Percentiles rank a stretch among this genome's conserved stretches.
phyloP scores from a whole-genome alignment of 92 coral and sea anemone genomes.

The Blastomussa wellsi region DNA sequence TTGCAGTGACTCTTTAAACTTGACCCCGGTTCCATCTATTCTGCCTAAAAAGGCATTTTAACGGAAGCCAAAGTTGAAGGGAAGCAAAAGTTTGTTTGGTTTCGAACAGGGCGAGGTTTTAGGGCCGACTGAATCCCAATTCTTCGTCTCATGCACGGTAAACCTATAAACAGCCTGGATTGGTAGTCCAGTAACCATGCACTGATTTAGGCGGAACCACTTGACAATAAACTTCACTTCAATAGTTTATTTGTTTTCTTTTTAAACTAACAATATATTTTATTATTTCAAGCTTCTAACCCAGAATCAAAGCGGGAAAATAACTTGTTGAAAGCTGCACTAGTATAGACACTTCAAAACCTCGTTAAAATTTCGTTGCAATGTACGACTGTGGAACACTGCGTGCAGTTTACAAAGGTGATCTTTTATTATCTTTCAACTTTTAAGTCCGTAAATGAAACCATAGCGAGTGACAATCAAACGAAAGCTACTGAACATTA shows the following conservation, averaged over 20 bases:
- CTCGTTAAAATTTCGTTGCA: neutral
- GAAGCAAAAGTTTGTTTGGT: no score
- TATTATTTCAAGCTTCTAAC: neutral
- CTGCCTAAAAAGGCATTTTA: no score
- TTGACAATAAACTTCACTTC: neutral
- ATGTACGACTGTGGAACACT: neutral
- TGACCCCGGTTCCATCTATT: no score
- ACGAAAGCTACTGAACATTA: neutral
- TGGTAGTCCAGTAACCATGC: no score
- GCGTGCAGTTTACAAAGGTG: neutral
- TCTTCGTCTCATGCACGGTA: no score
- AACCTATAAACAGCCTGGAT: no score
- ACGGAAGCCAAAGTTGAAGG: no score
- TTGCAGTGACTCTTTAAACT: no score
- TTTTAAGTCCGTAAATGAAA: no score
- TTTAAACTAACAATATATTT: constrained; percentile 10
- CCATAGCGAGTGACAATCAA: neutral
- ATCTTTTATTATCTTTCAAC: neutral
- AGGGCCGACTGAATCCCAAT: no score
- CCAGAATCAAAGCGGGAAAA: neutral
- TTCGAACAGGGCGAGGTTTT: no score
- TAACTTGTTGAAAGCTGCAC: neutral
- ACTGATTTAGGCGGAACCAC: neutral
- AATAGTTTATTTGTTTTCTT: constrained; percentile 11
- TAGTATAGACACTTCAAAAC: neutral